Base-by-base conservation (phyloP, 1,140 invertebrate species). In the Portunus trituberculatus region DNA sequence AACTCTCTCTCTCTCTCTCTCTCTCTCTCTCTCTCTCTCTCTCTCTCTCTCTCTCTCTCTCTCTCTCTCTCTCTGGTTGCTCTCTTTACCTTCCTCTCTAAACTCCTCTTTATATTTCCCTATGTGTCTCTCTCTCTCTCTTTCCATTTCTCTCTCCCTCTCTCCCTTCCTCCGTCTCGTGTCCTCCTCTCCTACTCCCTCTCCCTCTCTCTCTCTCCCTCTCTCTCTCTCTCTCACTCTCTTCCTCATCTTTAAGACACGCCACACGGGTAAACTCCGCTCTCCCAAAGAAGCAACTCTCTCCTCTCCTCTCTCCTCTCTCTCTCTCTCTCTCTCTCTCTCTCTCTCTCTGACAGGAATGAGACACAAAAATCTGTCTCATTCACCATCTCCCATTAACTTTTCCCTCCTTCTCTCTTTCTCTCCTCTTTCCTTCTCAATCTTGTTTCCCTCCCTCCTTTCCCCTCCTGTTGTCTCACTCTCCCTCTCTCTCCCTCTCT, bases 311-410 rank as follows among this genome's bases (percentile, higher is more conserved):
- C 25, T 28, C 25, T 86, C 83, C 83, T 86, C 83, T 86, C 83
- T 86, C 16, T 86, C 83, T 86, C 83, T 86, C 83, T 86, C 83
- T 86, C 83, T 86, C 83, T 86, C 31, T 88, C 86, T 88, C 86
- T 88, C 86, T 45, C 86, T 39, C 31, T 88, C 31, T 88, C 83
- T 25, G 52, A 59, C 12, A 59, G 52, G 20, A 59, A 59, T 12
- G 52, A 59, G 20, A 59, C 52, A 59, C 52, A 2, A 12, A 16
- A 59, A 59, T 59, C 52, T 59, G 10, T 59, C 52, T 10, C 8
- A 12, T 10, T 59, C 52, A 16, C 0, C 52, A 59, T 52, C 14
- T 52, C 14, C 6, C 14, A 7, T 52, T 14, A 7, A 7, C 14
- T 52, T 52, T 52, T 52, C 48, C 48, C 48, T 52, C 48, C 14